Evolutionary conservation across 1,140 invertebrate species (phyloP), one percentile per base, ranked within the genome.

Genomic region (Apis dorsata): DNA sequence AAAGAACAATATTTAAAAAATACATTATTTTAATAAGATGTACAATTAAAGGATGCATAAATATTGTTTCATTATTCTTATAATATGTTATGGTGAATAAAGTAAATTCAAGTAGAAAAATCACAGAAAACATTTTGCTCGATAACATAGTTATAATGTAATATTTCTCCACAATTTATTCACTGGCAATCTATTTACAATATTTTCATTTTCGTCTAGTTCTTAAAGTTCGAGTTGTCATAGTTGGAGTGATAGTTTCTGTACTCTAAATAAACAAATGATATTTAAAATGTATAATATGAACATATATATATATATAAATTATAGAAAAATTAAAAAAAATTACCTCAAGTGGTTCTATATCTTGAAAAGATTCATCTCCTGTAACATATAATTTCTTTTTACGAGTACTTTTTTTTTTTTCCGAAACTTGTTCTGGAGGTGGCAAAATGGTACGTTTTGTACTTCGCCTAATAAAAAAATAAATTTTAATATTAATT

Each of bases 381-480:
- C 69, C 62, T 12, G 70, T 65, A 0, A 63, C n/a, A 12, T 87
- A 92, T 21, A 92, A 69, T 63, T 91, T 92, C 62, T 91, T 92
- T 34, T 72, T 90, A 60, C 91, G 89, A 15, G 75, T 84, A 66
- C 21, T 83, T 15, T 68, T 86, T 55, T 75, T 88, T 24, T 9
- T 84, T 11, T 86, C 88, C 4, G 83, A 77, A 19, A 44, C 24
- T 9, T 62, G 21, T 51, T 74, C 71, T 4, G 49, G 65, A 5
- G 79, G 72, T 60, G 84, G 81, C 49, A 89, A 72, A 63, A 65
- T 69, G 12, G 34, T 55, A 24, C 84, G 86, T 62, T 83, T 87
- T 12, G 24, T 68, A 59, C 13, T 85, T 19, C 68, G 78, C 53
- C 72, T 85, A 62, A 62, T 53, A 9, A 69, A 73, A n/a, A 44